Evolutionary conservation across 2,888 invertebrate genomes (phyloP), one percentile per base, ranked within the genome.

Genomic region (Eugnorisma glareosa): DNA sequence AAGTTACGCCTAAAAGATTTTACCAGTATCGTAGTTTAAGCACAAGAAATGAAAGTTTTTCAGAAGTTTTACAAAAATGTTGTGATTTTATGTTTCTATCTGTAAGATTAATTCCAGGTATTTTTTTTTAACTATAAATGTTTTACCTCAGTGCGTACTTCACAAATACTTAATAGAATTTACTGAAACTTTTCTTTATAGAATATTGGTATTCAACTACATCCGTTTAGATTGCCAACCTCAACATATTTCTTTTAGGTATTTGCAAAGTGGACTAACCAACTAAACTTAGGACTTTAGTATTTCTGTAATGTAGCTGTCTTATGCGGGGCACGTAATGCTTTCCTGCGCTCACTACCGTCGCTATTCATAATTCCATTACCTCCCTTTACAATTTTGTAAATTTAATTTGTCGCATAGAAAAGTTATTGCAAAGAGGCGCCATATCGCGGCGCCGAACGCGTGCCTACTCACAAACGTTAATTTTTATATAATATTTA

Each of bases 371-470:
- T 73, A 74, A 64, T 77, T 79, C 72, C 71, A 79, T 73, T 73
- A 68, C 77, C 76, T 79, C 82, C 76, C 77, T 71, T 73, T 73
- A 75, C 4, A 79, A 51, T 74, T 78, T 61, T 73, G 75, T 77
- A 79, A 77, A 80, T 85, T 90, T 83, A 83, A 84, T 83, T 82
- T 83, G 69, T 90, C 89, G 88, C 90, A 91, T 92, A 92, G 91
- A 92, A 93, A 93, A 92, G 79, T 92, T 93, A 93, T 93, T 93
- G 93, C 93, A 92, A 86, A 83, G 81, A 72, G 82, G 73, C 86
- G 85, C 83, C 86, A 54, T 68, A 54, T 74, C 4, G 10, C 64
- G 82, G 78, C 88, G 82, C 84, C 82, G 68, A 59, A 83, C 89
- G 86, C 85, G 87, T 86, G 86, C 82, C 85, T 87, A 87, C 85